Conservation (phyloP, 1,140 invertebrate species). For the Stenopsyche tienmushanensis region DNA sequence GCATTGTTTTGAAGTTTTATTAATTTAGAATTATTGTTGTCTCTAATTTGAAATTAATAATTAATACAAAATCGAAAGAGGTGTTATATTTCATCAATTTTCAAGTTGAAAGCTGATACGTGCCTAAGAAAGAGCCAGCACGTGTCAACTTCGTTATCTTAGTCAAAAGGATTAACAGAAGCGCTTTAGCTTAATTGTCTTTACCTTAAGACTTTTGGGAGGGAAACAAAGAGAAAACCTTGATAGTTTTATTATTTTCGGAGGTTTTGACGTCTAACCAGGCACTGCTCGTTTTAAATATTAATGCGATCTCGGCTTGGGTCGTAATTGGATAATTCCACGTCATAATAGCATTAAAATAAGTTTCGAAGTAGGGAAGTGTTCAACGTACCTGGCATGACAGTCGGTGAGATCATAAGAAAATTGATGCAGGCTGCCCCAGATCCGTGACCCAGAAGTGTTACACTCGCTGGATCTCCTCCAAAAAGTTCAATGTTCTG, state of each 20-base stretch:
- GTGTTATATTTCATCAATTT: too few relatives aligned
- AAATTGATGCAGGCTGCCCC: conserved; percentile 95
- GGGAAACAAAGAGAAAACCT: background rate
- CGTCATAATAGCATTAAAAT: background rate
- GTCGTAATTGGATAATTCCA: too few relatives aligned
- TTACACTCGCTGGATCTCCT: conserved; percentile 85
- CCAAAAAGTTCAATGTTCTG: conserved; percentile 89
- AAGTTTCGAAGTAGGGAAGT: background rate
- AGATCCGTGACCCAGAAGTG: conserved; percentile 89
- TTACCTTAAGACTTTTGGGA: background rate
- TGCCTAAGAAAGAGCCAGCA: too few relatives aligned
- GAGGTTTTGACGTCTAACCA: too few relatives aligned
- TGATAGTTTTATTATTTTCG: background rate
- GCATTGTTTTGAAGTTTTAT: too few relatives aligned
- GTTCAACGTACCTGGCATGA: conserved; percentile 88
- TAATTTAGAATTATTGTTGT: too few relatives aligned
- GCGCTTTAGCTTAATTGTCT: conserved; percentile 15
- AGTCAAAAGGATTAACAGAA: conserved; percentile 16
- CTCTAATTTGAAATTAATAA: too few relatives aligned
- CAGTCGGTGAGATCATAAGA: conserved; percentile 90
- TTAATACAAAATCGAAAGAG: too few relatives aligned
- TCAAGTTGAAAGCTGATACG: too few relatives aligned
- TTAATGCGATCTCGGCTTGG: too few relatives aligned
- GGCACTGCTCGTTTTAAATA: too few relatives aligned
- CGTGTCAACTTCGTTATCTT: background rate